Evolutionary conservation across 2,113 vertebrate species (phyloP).

Genomic region (Megaptera novaeangliae): DNA sequence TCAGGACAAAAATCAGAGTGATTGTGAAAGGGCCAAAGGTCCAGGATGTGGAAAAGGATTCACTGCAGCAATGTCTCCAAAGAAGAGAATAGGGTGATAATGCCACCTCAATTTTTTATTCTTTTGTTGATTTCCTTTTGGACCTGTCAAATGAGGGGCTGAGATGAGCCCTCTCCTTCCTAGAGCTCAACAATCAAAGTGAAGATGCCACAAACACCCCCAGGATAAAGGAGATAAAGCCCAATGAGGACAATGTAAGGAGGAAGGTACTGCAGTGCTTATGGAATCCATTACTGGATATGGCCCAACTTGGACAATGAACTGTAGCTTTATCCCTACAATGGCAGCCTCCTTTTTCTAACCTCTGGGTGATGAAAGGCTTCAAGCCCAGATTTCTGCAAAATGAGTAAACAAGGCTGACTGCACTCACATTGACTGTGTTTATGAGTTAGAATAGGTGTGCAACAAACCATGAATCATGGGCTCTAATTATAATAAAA

Average conservation of each 20-base stretch:
- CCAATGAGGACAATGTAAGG: not conserved
- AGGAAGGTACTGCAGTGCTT: not conserved
- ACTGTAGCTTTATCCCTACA: not conserved
- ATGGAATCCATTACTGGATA: not conserved
- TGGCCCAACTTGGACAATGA: not conserved
- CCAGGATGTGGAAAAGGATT: slow-evolving; percentile 27
- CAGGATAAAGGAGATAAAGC: slow-evolving; percentile 20
- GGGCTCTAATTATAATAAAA: not conserved
- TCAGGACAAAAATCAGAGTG: not conserved
- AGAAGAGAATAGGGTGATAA: slow-evolving; percentile 31
- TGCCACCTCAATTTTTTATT: slow-evolving; percentile 20
- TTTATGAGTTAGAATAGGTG: not conserved
- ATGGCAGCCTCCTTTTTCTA: not conserved
- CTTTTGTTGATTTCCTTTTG: slow-evolving; percentile 51
- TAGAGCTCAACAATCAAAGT: slow-evolving; percentile 40
- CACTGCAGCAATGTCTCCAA: not conserved
- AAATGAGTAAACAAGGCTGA: not conserved
- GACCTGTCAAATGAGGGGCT: slow-evolving; percentile 4
- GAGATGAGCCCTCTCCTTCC: slow-evolving; percentile 22
- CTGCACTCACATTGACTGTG: not conserved
- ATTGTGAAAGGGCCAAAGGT: slow-evolving; percentile 49
- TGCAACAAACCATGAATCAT: not conserved
- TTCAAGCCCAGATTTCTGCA: not conserved
- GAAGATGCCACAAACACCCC: slow-evolving; percentile 19
- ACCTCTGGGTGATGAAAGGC: not conserved